Percentiles rank a stretch among this genome's conserved stretches.
phyloP scores from a whole-genome alignment of 2,113 vertebrate genomes.

The Aviceda subcristata region DNA sequence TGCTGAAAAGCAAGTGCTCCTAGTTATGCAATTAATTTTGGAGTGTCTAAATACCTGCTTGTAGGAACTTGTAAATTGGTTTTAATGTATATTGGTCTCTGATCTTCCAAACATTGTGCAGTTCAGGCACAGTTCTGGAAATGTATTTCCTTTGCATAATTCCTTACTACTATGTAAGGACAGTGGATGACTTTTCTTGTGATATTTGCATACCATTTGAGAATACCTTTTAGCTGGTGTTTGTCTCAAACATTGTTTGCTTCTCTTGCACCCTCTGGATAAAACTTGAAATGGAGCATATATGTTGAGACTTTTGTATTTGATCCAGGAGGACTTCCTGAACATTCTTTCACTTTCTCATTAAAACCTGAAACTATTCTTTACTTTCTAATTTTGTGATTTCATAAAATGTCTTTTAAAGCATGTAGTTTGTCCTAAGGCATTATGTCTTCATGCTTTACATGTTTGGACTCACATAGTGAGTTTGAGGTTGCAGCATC shows the following conservation, averaged over 20 bases:
- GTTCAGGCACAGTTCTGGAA: neutral
- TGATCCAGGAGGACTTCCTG: neutral
- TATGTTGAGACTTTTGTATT: neutral
- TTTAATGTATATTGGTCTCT: constrained; percentile 33
- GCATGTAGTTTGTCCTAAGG: neutral
- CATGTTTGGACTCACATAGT: neutral
- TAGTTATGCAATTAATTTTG: constrained; percentile 33
- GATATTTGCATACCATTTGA: neutral
- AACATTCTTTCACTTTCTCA: neutral
- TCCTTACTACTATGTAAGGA: neutral
- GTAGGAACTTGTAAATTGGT: constrained; percentile 26
- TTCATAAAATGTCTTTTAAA: neutral
- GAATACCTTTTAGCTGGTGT: neutral
- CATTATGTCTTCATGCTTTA: neutral
- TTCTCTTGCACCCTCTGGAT: neutral
- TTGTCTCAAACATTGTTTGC: neutral
- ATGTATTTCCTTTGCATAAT: neutral
- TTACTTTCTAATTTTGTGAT: neutral
- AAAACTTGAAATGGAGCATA: neutral
- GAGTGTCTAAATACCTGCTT: constrained; percentile 16
- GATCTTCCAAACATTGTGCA: neutral
- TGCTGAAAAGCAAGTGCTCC: neutral
- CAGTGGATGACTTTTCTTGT: neutral
- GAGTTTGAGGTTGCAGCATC: neutral
- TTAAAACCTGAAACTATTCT: neutral